Base-by-base conservation (phyloP, 2,113 vertebrate species). In the Salvelinus fontinalis region DNA sequence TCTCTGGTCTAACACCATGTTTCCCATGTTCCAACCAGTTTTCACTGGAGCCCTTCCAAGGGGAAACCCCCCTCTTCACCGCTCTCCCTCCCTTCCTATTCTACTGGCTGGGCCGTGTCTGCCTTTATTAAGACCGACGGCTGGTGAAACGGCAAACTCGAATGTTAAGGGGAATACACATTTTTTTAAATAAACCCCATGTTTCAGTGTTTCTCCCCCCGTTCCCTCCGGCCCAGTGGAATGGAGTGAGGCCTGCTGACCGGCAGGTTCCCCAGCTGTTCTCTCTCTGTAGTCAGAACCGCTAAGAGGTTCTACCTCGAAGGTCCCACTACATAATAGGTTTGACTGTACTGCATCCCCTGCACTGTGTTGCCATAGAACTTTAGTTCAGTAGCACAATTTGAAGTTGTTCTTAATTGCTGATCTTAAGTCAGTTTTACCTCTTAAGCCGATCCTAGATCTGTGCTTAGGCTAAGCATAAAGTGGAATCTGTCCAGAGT, bases 21-120 rank as follows among this genome's bases (percentile, higher is more conserved):
- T 88, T 95, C 95, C 94, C 94, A 90, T 95, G 94, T 96, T 95
- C 93, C 90, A 94, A 96, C 95, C 95, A 96, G 95, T 96, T 95
- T 96, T 95, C 93, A 93, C 95, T 96, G 95, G 95, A 95, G 84
- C 73, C 80, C 83, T 89, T 95, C 95, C 95, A 96, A 92, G 91
- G 93, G 85, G 89, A 90, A 93, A 89, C 92, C 88, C 22, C 11
- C 54, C 64, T 8, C 51, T 14, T 26, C 16, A 57, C 12, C 18
- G 20, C 62, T 74, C 57, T 49, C 22, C 70, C 31, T 39, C 34
- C 75, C 65, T 44, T 12, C 39, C 39, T 44, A 75, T 77, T 82
- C 75, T 75, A 22, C 34, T 57, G 77, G 67, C 81, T 64, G 39
- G 81, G 91, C 93, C 92, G 91, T 87, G 66, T 85, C 70, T 18